Percentiles rank a stretch among this genome's conserved stretches.
These are phyloP conservation scores for Atopsyche davidsoni DNA, from an alignment of 1,140 invertebrate species.

Conservation along the genomic window DNA sequence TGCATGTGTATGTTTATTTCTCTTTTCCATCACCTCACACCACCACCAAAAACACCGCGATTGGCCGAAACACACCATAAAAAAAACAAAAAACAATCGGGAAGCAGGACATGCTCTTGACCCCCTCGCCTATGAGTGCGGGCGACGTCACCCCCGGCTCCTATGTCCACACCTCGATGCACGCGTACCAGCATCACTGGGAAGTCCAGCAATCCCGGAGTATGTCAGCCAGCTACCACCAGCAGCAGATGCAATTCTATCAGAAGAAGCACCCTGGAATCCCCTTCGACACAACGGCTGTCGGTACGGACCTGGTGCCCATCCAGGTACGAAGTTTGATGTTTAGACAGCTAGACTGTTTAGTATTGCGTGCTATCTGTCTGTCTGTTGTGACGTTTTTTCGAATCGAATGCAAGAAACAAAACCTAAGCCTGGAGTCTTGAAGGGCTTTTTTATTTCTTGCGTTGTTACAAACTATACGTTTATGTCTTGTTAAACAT, in stretches of 20 bases:
- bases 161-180: conserved; percentile 46
- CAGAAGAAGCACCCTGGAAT: conserved; percentile 37
- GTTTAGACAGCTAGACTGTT: too few species aligned
- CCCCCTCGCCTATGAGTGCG: conserved; percentile 24
- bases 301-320: conserved; percentile 61
- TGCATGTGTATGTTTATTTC: conserved; percentile 35
- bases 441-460: too few species aligned
- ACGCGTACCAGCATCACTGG: conserved; percentile 52
- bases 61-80: conserved; percentile 21
- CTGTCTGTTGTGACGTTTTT: too few species aligned
- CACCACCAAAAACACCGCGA: conserved; percentile 33
- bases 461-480: too few species aligned
- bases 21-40: conserved; percentile 41
- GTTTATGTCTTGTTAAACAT: too few species aligned
- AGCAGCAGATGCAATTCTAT: conserved; percentile 30
- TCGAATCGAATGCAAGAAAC: too few species aligned
- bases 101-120: conserved; percentile 21
- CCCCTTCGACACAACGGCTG: conserved; percentile 39
- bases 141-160: conserved; percentile 29
- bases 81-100: conserved; percentile 9
- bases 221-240: conserved; percentile 35
- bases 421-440: too few species aligned
- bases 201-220: conserved; percentile 48
- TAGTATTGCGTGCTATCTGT: too few species aligned
- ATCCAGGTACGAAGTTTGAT: conserved; percentile 55